Evolutionary conservation across 2,888 invertebrate species (phyloP), one percentile per base, ranked within the genome.

Genomic region (Spialia ferax): DNA sequence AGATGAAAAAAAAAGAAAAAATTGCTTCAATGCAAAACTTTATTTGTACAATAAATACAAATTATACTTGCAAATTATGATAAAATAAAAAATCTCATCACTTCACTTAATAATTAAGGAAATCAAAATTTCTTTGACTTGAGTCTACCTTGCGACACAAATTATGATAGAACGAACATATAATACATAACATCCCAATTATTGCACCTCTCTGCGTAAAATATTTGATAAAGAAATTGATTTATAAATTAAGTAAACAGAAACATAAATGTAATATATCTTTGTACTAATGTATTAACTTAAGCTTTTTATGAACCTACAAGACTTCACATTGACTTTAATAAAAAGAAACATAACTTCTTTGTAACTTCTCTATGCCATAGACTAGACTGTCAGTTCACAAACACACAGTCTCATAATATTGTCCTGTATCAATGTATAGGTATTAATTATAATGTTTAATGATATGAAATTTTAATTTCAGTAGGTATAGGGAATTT

Each of bases 41-140:
- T 93, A 93, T 93, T 93, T 93, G 92, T 93, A 93, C 92, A 93
- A 93, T 93, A 91, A 91, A 93, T 93, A 93, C 92, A 93, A 93
- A 93, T 86, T 82, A 92, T 91, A 91, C 83, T 87, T 86, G 91
- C 90, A 89, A 90, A 89, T 87, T 85, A 91, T 83, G 79, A 84
- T 87, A 88, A 89, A 87, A 86, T 86, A 87, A 87, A 83, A 87
- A 89, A 89, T 91, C 87, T 91, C 91, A 91, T 86, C 84, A 88
- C 87, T 86, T 89, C 78, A 80, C 83, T 86, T 86, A 86, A 83
- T 81, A 79, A 63, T 69, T 66, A 70, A 63, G 83, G 77, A 84
- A 86, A 85, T 80, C 70, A 80, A 77, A 82, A 75, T 73, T 78
- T 77, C 74, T 77, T 76, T 75, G 74, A 80, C 78, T 26, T 66